These are phyloP conservation scores for Catocala fraxini DNA, from an alignment of 2,888 invertebrate genomes.

Conservation along the genomic window DNA sequence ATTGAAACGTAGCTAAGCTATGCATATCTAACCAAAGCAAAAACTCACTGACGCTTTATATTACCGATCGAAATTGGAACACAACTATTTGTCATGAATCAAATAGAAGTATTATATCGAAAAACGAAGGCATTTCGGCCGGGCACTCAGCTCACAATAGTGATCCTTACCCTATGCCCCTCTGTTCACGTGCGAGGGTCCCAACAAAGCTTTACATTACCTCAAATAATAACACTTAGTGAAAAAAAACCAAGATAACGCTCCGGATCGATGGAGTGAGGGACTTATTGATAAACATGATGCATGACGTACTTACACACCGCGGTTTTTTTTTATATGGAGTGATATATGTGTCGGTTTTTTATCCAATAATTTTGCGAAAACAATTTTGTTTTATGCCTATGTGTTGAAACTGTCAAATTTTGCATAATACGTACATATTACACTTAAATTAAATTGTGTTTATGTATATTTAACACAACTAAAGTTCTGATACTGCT, in stretches of 20 bases:
- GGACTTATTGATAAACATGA: conserved; percentile 65
- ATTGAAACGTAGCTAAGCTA: too few relatives aligned
- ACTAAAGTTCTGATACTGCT: too few relatives aligned
- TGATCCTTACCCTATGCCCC: conserved; percentile 43
- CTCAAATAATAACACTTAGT: conserved; percentile 75
- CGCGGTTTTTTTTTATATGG: conserved; percentile 20
- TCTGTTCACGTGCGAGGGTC: conserved; percentile 53
- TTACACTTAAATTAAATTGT: too few relatives aligned
- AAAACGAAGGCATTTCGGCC: conserved; percentile 28
- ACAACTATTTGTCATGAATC: conserved; percentile 32
- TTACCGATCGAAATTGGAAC: neutral
- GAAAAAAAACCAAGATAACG: conserved; percentile 55
- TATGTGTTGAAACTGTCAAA: neutral
- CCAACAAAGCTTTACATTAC: conserved; percentile 68
- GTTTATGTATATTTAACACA: too few relatives aligned
- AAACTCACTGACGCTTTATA: neutral
- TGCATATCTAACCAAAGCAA: neutral
- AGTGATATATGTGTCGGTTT: neutral
- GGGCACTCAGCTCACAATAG: conserved; percentile 43
- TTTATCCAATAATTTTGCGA: neutral
- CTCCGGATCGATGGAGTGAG: conserved; percentile 54
- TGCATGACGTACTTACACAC: conserved; percentile 42
- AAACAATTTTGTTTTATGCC: neutral
- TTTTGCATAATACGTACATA: too few relatives aligned
- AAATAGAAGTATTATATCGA: conserved; percentile 23